Percentiles rank a stretch among this genome's conserved stretches.
phyloP scores from a whole-genome alignment of 2,888 invertebrate genomes.

The Agonopterix arenella region DNA sequence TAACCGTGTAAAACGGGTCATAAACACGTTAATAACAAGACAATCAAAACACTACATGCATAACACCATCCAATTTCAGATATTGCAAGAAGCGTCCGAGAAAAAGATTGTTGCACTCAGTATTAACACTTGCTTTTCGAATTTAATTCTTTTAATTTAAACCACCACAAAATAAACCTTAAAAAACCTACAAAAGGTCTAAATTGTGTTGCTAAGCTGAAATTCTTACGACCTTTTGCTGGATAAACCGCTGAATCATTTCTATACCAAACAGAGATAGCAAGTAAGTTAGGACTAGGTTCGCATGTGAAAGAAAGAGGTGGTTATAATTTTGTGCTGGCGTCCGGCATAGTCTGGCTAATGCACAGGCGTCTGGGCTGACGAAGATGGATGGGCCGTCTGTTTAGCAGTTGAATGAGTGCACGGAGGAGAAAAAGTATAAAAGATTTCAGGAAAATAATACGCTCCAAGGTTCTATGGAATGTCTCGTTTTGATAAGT shows the following conservation, averaged over 20 bases:
- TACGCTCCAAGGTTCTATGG: no score
- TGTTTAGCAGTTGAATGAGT: conserved; percentile 58
- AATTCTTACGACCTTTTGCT: conserved; percentile 34
- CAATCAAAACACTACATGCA: conserved; percentile 34
- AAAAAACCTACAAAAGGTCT: not conserved
- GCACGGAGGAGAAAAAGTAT: conserved; percentile 28
- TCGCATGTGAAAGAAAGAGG: conserved; percentile 36
- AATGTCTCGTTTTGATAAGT: no score
- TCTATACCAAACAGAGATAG: conserved; percentile 46
- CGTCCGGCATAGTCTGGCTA: conserved; percentile 45
- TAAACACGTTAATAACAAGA: conserved; percentile 3
- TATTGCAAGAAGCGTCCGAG: conserved; percentile 20
- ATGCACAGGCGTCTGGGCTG: conserved; percentile 58
- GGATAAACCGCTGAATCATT: conserved; percentile 60
- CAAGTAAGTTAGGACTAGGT: conserved; percentile 1
- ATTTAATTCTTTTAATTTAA: conserved; percentile 41
- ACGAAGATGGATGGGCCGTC: conserved; percentile 66
- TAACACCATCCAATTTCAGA: conserved; percentile 46
- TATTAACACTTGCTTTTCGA: conserved; percentile 57
- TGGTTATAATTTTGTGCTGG: conserved; percentile 26
- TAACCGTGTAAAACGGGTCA: not conserved
- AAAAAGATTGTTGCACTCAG: conserved; percentile 58
- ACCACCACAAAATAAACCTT: conserved; percentile 18
- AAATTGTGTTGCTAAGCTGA: conserved; percentile 8
- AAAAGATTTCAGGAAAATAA: not conserved